Percentiles rank a stretch among this genome's conserved stretches.
These are phyloP conservation scores for Nesogale talazaci DNA, from an alignment of 2,113 vertebrate genomes.

Conservation along the genomic window DNA sequence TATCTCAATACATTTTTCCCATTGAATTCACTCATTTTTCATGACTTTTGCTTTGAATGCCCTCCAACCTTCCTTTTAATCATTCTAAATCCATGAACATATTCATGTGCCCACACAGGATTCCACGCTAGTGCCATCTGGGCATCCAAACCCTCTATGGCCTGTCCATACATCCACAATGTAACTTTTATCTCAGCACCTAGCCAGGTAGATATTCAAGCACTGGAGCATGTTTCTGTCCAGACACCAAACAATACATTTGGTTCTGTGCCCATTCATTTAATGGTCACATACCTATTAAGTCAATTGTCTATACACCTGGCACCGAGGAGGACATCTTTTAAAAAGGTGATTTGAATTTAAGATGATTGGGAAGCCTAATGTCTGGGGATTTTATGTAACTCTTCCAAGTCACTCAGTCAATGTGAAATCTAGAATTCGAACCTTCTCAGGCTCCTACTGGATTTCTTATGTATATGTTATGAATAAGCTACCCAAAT, in stretches of 20 bases:
- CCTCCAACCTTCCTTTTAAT: background rate
- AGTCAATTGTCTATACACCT: background rate
- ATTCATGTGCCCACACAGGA: background rate
- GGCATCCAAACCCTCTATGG: background rate
- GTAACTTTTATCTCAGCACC: background rate
- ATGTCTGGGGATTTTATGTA: background rate
- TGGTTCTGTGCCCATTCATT: background rate
- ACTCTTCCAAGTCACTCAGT: background rate
- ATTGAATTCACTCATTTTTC: slow-evolving; percentile 18
- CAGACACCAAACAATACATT: rapidly evolving
- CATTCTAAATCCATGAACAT: background rate
- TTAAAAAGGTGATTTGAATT: background rate
- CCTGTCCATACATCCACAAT: background rate
- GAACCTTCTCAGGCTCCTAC: background rate
- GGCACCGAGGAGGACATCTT: background rate
- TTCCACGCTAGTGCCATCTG: no score
- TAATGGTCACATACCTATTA: no score
- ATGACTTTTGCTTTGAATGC: background rate
- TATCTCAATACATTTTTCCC: background rate
- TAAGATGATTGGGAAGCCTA: background rate
- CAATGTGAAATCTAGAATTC: background rate
- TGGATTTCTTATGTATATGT: slow-evolving; percentile 62
- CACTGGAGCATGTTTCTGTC: background rate
- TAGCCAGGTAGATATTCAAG: background rate
- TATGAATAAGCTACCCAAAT: slow-evolving; percentile 61